Percentiles rank a stretch among this genome's conserved stretches.
Evolutionary conservation across 2,797 vertebrate genomes (phyloP).

Genomic region (Podargus strigoides): DNA sequence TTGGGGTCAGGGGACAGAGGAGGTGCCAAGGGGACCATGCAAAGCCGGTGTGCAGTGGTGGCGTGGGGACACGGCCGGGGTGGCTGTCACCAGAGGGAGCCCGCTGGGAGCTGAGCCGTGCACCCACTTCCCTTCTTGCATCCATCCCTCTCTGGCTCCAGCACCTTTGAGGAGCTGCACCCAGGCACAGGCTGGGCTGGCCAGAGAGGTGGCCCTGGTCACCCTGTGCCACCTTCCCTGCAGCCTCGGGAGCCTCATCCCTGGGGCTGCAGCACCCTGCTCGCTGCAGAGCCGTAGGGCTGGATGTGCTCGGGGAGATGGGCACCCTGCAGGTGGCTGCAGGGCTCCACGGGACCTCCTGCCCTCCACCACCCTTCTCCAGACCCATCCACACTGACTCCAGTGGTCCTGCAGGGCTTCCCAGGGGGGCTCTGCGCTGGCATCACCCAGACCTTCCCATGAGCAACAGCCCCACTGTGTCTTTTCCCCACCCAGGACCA

Average conservation of each 20-base stretch:
- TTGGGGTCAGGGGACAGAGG: too few species aligned
- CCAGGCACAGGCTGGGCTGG: too few species aligned
- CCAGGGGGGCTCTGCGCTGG: background rate
- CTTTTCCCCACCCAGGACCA: background rate
- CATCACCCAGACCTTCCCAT: rapidly evolving
- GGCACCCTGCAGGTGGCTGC: background rate
- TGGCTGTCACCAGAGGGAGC: background rate
- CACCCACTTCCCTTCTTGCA: background rate
- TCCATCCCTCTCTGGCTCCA: rapidly evolving
- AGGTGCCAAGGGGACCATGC: rapidly evolving
- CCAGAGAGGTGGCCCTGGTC: background rate
- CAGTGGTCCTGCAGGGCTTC: rapidly evolving
- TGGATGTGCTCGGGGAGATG: rapidly evolving
- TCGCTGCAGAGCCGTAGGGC: background rate
- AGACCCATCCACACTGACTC: rapidly evolving
- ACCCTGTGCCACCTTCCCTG: background rate
- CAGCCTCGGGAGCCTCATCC: rapidly evolving
- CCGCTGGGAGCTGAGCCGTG: background rate
- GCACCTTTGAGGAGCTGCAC: background rate
- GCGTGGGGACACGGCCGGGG: rapidly evolving
- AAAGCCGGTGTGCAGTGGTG: rapidly evolving
- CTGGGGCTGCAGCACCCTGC: background rate
- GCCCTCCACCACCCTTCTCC: background rate
- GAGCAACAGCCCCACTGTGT: background rate
- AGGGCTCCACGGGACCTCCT: background rate